phyloP scores from a whole-genome alignment of 1,140 invertebrate genomes.

The Popillia japonica region DNA sequence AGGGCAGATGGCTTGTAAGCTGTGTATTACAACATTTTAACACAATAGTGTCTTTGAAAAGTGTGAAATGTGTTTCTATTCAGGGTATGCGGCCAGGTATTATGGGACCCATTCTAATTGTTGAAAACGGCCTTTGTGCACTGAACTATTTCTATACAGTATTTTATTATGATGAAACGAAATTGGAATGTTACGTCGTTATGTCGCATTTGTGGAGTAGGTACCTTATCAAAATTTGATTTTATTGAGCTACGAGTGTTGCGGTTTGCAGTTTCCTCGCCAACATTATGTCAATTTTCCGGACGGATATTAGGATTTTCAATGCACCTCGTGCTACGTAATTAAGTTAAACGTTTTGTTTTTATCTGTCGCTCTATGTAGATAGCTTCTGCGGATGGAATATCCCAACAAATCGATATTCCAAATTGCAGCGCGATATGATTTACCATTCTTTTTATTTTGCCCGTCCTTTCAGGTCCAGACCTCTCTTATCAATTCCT shows the following conservation, averaged over 20 bases:
- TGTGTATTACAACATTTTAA: constrained; percentile 11
- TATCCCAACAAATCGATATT: background rate
- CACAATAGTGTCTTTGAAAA: constrained; percentile 6
- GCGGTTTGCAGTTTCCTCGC: too few relatives aligned
- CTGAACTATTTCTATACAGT: background rate
- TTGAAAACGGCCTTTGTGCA: background rate
- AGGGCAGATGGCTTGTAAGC: background rate
- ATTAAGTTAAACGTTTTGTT: too few relatives aligned
- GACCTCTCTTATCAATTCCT: constrained; percentile 6
- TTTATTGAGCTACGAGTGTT: too few relatives aligned
- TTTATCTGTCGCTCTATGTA: too few relatives aligned
- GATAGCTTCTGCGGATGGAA: background rate
- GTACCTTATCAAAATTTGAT: too few relatives aligned
- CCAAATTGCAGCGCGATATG: background rate
- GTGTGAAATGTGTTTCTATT: constrained; percentile 6
- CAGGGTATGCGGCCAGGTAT: background rate
- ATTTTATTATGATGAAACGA: background rate
- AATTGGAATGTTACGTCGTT: background rate
- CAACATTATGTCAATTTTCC: too few relatives aligned
- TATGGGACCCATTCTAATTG: constrained; percentile 4
- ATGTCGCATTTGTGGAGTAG: too few relatives aligned
- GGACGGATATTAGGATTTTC: too few relatives aligned
- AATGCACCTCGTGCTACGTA: too few relatives aligned
- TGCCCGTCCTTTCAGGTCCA: background rate
- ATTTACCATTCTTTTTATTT: constrained; percentile 1